Conservation (phyloP, 1,140 invertebrate species). For the Ridgeia piscesae region DNA sequence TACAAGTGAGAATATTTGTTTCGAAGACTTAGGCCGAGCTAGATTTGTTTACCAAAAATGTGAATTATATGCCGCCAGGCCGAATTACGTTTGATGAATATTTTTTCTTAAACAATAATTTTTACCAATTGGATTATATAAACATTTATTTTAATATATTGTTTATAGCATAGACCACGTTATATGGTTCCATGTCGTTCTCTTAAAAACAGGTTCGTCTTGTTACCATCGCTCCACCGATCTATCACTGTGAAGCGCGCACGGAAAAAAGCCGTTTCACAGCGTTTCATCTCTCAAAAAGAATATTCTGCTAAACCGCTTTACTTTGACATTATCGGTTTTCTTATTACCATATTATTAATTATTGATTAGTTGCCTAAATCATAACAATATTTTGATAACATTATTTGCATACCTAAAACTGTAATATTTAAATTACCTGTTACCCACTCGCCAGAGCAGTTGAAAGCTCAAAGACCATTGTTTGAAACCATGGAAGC, state of each 20-base stretch:
- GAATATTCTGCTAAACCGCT: background rate
- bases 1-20: too few species aligned
- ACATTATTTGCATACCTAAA: background rate
- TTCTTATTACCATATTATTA: background rate
- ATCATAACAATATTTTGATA: background rate
- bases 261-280: background rate
- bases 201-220: background rate
- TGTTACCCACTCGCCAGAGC: background rate
- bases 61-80: too few species aligned
- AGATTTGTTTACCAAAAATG: too few species aligned
- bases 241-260: too few species aligned
- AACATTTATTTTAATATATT: background rate
- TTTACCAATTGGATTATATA: background rate
- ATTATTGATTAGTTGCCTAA: background rate
- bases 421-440: background rate
- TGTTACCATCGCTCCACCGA: too few species aligned
- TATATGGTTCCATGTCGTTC: background rate
- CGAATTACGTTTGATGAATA: too few species aligned
- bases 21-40: too few species aligned
- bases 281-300: too few species aligned
- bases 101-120: too few species aligned
- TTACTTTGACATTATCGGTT: background rate
- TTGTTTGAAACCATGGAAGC: constrained; percentile 5
- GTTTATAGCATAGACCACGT: background rate
- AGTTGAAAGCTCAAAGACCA: background rate